These are phyloP conservation scores for Chrosomus eos DNA, from an alignment of 2,797 vertebrate species.

Conservation along the genomic window DNA sequence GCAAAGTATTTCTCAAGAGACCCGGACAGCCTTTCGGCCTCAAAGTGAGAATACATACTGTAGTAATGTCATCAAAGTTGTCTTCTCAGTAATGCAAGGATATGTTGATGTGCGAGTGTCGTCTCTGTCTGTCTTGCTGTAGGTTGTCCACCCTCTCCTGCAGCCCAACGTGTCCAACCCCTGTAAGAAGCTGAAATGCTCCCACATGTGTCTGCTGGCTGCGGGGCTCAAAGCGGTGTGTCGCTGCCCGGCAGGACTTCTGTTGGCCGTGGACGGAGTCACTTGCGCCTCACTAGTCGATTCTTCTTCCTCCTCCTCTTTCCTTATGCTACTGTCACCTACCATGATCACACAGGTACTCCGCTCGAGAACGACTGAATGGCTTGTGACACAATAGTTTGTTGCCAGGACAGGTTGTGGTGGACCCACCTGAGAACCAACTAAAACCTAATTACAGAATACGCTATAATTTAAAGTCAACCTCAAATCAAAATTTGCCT, in stretches of 20 bases:
- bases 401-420: not conserved
- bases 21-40: slow-evolving; percentile 87
- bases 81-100: not conserved
- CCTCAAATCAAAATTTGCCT: not conserved
- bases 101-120: not conserved
- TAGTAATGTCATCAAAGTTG: not conserved
- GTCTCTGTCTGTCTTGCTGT: slow-evolving; percentile 18
- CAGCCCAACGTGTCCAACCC: slow-evolving; percentile 76
- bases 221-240: slow-evolving; percentile 76
- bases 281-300: slow-evolving; percentile 76
- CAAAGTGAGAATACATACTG: slow-evolving; percentile 74
- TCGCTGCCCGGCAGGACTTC: slow-evolving; percentile 78
- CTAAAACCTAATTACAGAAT: too few species aligned
- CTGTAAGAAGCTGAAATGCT: slow-evolving; percentile 77
- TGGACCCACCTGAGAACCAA: too few species aligned
- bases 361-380: not conserved
- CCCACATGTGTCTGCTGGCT: slow-evolving; percentile 86
- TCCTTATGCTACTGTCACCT: slow-evolving; percentile 79
- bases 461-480: not conserved
- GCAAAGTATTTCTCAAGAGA: slow-evolving; percentile 83
- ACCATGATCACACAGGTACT: slow-evolving; percentile 81
- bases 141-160: slow-evolving; percentile 86
- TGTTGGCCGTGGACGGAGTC: slow-evolving; percentile 76
- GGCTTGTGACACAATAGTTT: not conserved
- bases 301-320: slow-evolving; percentile 75